Conservation (phyloP, 2,113 vertebrate genomes). For the Progne subis region DNA sequence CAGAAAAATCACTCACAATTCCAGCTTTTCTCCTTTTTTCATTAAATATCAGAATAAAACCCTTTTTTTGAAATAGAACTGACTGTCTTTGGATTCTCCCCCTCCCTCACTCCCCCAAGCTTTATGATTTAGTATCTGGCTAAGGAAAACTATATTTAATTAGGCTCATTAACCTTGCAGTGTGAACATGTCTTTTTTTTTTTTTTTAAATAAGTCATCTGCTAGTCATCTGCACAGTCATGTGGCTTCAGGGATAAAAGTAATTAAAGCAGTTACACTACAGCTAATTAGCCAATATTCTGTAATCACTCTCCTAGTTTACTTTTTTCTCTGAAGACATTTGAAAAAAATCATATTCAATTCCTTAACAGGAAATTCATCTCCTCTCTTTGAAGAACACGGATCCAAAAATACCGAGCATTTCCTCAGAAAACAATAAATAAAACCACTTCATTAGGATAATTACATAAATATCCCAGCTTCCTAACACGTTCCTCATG, state of each 20-base stretch:
- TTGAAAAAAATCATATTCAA: slow-evolving; percentile 47
- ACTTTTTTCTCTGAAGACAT: slow-evolving; percentile 65
- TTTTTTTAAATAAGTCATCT: slow-evolving; percentile 69
- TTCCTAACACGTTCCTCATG: background rate
- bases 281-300: slow-evolving; percentile 72
- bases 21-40: background rate
- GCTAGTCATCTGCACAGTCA: slow-evolving; percentile 72
- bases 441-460: slow-evolving; percentile 44
- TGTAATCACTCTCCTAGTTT: slow-evolving; percentile 67
- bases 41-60: slow-evolving; percentile 34
- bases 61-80: slow-evolving; percentile 38
- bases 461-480: slow-evolving; percentile 42
- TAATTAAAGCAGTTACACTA: slow-evolving; percentile 72
- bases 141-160: slow-evolving; percentile 69
- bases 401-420: slow-evolving; percentile 27
- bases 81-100: background rate
- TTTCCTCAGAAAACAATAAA: slow-evolving; percentile 58
- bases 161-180: slow-evolving; percentile 73
- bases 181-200: slow-evolving; percentile 59
- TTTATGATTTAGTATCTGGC: slow-evolving; percentile 63
- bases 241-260: slow-evolving; percentile 70
- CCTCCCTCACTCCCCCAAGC: background rate
- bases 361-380: slow-evolving; percentile 47
- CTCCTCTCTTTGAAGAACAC: background rate
- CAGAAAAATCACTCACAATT: background rate